Evolutionary conservation across 2,797 vertebrate genomes (phyloP).

Genomic region (Pseudochromis fuscus): DNA sequence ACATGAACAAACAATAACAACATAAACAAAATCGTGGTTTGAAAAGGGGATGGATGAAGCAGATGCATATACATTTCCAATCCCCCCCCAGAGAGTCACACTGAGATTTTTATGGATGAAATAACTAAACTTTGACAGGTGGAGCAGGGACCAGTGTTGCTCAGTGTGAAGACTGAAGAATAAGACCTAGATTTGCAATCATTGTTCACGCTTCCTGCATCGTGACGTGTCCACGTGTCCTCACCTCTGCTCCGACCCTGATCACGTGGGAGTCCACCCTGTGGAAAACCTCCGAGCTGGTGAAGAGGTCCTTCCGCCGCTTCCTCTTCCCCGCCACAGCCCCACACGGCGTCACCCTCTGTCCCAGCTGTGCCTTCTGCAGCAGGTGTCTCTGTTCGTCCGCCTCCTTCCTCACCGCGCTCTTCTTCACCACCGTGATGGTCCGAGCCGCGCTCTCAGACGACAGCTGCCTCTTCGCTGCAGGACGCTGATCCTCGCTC

Average conservation of each 20-base stretch:
- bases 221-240: neutral
- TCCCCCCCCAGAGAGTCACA: no score
- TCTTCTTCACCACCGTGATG: conserved; percentile 84
- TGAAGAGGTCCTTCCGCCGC: conserved; percentile 81
- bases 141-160: no score
- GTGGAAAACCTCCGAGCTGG: conserved; percentile 77
- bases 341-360: neutral
- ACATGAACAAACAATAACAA: no score
- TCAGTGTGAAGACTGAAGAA: neutral
- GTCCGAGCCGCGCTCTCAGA: conserved; percentile 82
- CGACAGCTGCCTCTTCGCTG: conserved; percentile 85
- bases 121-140: neutral
- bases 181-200: no score
- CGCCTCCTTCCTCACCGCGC: conserved; percentile 76
- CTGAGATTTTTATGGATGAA: neutral
- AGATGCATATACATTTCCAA: no score
- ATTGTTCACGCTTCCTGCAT: neutral
- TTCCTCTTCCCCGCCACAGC: conserved; percentile 56
- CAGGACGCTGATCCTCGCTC: conserved; percentile 80
- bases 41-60: no score
- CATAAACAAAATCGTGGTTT: no score
- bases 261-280: conserved; percentile 80
- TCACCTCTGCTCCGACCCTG: conserved; percentile 82
- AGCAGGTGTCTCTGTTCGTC: conserved; percentile 60
- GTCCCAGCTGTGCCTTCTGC: conserved; percentile 27